A percentile compares a stretch with the other conserved stretches of the same genome.
Evolutionary conservation across 1,140 invertebrate species (phyloP).

Genomic region (Zophobas atratus): DNA sequence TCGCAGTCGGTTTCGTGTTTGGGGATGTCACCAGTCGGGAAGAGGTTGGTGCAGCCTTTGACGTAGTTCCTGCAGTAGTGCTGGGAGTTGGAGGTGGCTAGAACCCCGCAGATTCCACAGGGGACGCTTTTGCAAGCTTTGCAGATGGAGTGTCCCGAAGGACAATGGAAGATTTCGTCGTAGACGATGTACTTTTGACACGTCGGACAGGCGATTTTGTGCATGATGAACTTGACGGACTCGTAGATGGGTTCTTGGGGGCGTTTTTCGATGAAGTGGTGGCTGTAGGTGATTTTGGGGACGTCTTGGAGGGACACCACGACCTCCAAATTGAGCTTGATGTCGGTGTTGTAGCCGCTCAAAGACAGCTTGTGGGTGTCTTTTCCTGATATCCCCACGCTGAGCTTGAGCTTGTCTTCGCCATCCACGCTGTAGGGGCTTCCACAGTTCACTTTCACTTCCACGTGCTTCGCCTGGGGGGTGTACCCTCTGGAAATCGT

Average conservation of each 20-base stretch:
- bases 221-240: neutral
- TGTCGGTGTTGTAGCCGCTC: neutral
- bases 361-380: neutral
- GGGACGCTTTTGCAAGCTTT: constrained; percentile 51
- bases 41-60: constrained; percentile 52
- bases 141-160: constrained; percentile 55
- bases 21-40: constrained; percentile 33
- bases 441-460: neutral
- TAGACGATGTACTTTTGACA: constrained; percentile 42
- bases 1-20: constrained; percentile 56
- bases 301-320: neutral
- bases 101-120: constrained; percentile 52
- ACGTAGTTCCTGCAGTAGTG: constrained; percentile 56
- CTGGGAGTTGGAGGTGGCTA: constrained; percentile 46
- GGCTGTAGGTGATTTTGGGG: neutral
- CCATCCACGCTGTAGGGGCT: neutral
- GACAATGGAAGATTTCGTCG: constrained; percentile 50
- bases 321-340: neutral
- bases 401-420: neutral
- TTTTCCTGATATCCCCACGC: neutral
- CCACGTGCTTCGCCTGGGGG: neutral
- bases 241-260: neutral
- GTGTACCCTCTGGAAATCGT: neutral
- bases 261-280: neutral
- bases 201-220: constrained; percentile 47